Evolutionary conservation across 2,888 invertebrate species (phyloP).

Genomic region (Scaeva pyrastri): DNA sequence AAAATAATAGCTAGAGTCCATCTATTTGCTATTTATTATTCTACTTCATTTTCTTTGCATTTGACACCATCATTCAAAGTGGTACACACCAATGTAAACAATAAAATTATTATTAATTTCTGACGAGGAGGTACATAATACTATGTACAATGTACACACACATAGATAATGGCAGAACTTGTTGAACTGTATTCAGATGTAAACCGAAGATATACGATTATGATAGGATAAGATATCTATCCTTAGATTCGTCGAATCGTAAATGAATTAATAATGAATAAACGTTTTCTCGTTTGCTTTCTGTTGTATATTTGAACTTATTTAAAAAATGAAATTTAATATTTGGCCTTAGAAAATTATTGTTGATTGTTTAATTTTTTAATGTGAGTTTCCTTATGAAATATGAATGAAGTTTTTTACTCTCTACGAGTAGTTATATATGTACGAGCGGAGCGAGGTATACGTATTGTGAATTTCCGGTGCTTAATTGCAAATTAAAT

Average conservation of each 20-base stretch:
- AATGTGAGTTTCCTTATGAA: slow-evolving; percentile 45
- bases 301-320: not conserved
- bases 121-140: not conserved
- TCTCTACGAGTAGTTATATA: no score
- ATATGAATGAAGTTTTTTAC: slow-evolving; percentile 44
- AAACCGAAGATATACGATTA: no score
- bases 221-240: no score
- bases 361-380: slow-evolving; percentile 30
- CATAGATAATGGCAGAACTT: slow-evolving; percentile 32
- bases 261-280: slow-evolving; percentile 15
- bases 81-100: slow-evolving; percentile 57
- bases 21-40: slow-evolving; percentile 14
- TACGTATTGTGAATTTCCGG: slow-evolving; percentile 35
- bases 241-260: not conserved
- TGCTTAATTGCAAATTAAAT: slow-evolving; percentile 71
- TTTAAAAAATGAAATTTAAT: slow-evolving; percentile 12
- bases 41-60: slow-evolving; percentile 17
- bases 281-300: slow-evolving; percentile 8
- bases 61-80: not conserved
- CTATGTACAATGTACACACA: no score
- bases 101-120: slow-evolving; percentile 57
- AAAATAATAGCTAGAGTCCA: slow-evolving; percentile 38
- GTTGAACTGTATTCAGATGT: slow-evolving; percentile 30
- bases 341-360: slow-evolving; percentile 31
- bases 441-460: not conserved